A percentile compares a stretch with the other conserved stretches of the same genome.
Conservation (phyloP, 2,797 vertebrate genomes). For the Mormyrops attenuatus region DNA sequence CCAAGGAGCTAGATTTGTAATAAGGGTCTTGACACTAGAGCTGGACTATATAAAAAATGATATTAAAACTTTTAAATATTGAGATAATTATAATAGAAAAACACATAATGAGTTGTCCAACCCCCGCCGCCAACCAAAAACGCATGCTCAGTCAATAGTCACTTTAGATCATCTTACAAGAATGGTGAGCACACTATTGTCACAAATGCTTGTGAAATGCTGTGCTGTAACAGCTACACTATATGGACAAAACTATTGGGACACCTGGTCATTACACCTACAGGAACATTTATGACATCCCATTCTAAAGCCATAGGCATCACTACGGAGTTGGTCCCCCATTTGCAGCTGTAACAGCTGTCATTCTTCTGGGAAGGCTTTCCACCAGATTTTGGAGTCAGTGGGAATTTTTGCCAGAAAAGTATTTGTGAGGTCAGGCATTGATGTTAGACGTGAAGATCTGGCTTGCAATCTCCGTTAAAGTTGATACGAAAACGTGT, state of each 20-base stretch:
- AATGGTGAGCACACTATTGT: background rate
- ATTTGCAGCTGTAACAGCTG: background rate
- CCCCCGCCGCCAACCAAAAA: background rate
- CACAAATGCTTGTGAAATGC: background rate
- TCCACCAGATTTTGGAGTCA: background rate
- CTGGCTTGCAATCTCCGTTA: background rate
- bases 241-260: background rate
- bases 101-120: background rate
- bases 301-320: background rate
- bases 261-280: background rate
- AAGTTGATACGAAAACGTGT: background rate
- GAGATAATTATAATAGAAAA: background rate
- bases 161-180: background rate
- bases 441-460: background rate
- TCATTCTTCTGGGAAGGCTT: background rate
- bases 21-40: background rate
- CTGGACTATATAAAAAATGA: background rate
- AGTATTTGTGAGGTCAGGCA: background rate
- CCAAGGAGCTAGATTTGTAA: background rate
- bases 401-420: background rate
- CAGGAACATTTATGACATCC: background rate
- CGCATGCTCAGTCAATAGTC: background rate
- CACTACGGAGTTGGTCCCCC: background rate
- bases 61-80: background rate
- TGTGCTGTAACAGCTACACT: background rate